Conservation (phyloP, 2,888 invertebrate species). For the Hydriomena furcata region DNA sequence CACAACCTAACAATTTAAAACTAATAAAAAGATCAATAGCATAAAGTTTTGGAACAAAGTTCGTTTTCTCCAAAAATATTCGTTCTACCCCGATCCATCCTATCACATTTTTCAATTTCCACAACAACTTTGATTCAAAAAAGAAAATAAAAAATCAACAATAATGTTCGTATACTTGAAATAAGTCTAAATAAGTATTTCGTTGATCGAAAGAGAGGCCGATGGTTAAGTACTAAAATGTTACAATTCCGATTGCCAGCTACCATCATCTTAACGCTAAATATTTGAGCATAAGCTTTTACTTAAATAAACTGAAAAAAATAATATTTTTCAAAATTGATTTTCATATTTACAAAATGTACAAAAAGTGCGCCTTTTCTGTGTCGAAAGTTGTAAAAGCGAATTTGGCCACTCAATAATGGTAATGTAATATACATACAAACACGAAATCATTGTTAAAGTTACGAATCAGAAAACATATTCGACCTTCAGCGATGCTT, state of each 20-base stretch:
- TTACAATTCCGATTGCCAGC: constrained; percentile 36
- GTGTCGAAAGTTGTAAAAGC: constrained; percentile 52
- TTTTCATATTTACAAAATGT: constrained; percentile 77
- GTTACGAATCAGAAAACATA: constrained; percentile 57
- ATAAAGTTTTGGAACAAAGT: constrained; percentile 64
- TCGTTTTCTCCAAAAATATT: constrained; percentile 66
- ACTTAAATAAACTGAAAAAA: constrained; percentile 66
- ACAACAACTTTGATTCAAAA: constrained; percentile 56
- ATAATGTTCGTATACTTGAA: constrained; percentile 74
- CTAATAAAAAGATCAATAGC: constrained; percentile 56
- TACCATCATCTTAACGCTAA: constrained; percentile 38
- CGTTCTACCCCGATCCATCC: constrained; percentile 57
- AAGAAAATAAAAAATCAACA: constrained; percentile 60
- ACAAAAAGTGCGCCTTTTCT: constrained; percentile 66
- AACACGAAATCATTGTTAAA: constrained; percentile 47
- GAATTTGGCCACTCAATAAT: constrained; percentile 76
- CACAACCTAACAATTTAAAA: constrained; percentile 75
- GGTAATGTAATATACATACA: constrained; percentile 45
- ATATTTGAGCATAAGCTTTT: constrained; percentile 81
- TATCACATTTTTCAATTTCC: constrained; percentile 70
- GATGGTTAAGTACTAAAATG: constrained; percentile 49
- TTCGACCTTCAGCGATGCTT: constrained; percentile 49
- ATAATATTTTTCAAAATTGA: constrained; percentile 64
- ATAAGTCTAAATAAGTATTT: constrained; percentile 60
- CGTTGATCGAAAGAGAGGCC: constrained; percentile 43